phyloP scores from a whole-genome alignment of 1,140 invertebrate genomes.

The Rhizoglyphus robini region DNA sequence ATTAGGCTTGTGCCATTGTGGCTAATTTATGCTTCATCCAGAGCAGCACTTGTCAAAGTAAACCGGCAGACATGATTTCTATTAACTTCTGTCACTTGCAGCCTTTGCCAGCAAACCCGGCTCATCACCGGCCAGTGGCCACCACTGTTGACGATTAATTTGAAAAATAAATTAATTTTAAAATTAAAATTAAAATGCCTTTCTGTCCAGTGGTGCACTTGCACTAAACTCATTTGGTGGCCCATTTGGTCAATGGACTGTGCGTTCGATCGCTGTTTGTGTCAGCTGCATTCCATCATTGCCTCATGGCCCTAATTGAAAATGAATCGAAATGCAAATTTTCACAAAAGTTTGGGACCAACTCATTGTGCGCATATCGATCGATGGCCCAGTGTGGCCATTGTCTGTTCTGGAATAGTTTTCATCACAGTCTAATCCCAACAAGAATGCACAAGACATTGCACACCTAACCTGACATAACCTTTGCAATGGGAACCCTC shows the following conservation, averaged over 20 bases:
- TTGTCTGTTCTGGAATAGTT: too few relatives aligned
- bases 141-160: not conserved
- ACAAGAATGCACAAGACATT: not conserved
- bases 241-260: not conserved
- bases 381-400: too few relatives aligned
- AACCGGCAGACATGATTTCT: not conserved
- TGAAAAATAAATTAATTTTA: not conserved
- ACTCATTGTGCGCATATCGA: too few relatives aligned
- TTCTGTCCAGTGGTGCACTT: too few relatives aligned
- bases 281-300: not conserved
- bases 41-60: too few relatives aligned
- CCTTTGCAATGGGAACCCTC: too few relatives aligned
- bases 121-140: too few relatives aligned
- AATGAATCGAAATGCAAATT: not conserved
- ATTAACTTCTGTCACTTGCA: constrained; percentile 10
- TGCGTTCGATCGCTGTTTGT: not conserved
- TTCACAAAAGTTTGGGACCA: too few relatives aligned
- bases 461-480: too few relatives aligned
- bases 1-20: too few relatives aligned
- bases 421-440: not conserved
- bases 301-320: not conserved
- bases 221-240: too few relatives aligned
- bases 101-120: not conserved
- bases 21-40: too few relatives aligned
- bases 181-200: constrained; percentile 5